Percentiles rank a stretch among this genome's conserved stretches.
phyloP scores from a whole-genome alignment of 2,888 invertebrate genomes.

The Cyaniris semiargus region DNA sequence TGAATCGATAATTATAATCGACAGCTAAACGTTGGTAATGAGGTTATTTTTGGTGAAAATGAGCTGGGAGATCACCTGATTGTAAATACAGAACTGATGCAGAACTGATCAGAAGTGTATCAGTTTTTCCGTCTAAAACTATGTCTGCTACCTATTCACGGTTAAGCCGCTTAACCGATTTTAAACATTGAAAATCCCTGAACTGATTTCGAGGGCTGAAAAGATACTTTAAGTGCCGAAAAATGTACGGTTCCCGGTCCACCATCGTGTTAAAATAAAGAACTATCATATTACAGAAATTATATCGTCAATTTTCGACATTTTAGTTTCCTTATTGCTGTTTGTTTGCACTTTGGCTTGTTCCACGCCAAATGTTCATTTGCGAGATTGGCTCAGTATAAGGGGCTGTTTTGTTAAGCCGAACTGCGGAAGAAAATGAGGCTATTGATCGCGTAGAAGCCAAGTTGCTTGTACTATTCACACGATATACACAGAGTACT shows the following conservation, averaged over 20 bases:
- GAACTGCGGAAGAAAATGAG: conserved; percentile 36
- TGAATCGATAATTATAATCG: conserved; percentile 39
- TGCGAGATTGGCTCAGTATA: conserved; percentile 46
- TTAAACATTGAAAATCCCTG: too few relatives aligned
- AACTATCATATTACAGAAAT: too few relatives aligned
- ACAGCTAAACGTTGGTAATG: not conserved
- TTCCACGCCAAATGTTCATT: conserved; percentile 45
- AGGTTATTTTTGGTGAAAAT: not conserved
- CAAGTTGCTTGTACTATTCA: not conserved
- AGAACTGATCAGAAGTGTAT: too few relatives aligned
- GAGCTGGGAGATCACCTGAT: not conserved
- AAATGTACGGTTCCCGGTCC: too few relatives aligned
- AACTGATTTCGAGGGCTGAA: too few relatives aligned
- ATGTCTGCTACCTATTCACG: too few relatives aligned
- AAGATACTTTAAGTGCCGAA: too few relatives aligned
- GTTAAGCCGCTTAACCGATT: too few relatives aligned
- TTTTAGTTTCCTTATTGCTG: conserved; percentile 41
- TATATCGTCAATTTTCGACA: not conserved
- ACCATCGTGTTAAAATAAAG: too few relatives aligned
- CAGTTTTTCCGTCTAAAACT: too few relatives aligned
- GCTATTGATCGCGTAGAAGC: not conserved
- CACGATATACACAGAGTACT: not conserved
- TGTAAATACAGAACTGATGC: not conserved
- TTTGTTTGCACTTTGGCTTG: conserved; percentile 42
- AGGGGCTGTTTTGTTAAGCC: conserved; percentile 41